Evolutionary conservation across 2,888 invertebrate species (phyloP).

Genomic region (Scaptomyza tumidula): DNA sequence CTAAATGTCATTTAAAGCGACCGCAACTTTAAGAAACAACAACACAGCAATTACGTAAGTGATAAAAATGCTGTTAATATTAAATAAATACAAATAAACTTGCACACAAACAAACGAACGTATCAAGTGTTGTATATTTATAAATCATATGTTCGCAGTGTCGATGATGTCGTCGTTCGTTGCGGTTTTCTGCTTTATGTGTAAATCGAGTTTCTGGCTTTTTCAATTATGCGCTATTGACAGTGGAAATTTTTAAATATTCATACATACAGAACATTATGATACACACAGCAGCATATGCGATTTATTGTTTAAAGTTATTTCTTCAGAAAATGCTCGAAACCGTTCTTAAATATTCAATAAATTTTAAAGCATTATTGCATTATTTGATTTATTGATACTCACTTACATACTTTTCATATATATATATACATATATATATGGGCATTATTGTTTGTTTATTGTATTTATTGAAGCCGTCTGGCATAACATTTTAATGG

Average conservation of each 20-base stretch:
- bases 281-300: not conserved
- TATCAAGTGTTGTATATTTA: conserved; percentile 36
- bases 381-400: not conserved
- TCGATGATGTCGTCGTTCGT: conserved; percentile 22
- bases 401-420: not conserved
- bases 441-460: not conserved
- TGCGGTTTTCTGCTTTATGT: conserved; percentile 28
- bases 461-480: conserved; percentile 2
- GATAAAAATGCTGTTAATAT: conserved; percentile 42
- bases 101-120: not conserved
- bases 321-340: not conserved
- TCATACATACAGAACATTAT: not conserved
- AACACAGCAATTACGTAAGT: conserved; percentile 7
- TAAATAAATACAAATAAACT: conserved; percentile 18
- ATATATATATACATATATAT: no score
- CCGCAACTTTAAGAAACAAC: conserved; percentile 36
- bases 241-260: not conserved
- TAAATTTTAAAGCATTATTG: not conserved
- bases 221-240: conserved; percentile 19
- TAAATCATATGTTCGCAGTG: conserved; percentile 28
- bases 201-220: conserved; percentile 22
- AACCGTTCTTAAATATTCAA: no score
- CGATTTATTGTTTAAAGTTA: not conserved
- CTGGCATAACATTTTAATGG: conserved; percentile 25
- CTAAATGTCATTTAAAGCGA: conserved; percentile 57